These are phyloP conservation scores for Amitus sp. DNA, from an alignment of 2,888 invertebrate species.

Conservation along the genomic window DNA sequence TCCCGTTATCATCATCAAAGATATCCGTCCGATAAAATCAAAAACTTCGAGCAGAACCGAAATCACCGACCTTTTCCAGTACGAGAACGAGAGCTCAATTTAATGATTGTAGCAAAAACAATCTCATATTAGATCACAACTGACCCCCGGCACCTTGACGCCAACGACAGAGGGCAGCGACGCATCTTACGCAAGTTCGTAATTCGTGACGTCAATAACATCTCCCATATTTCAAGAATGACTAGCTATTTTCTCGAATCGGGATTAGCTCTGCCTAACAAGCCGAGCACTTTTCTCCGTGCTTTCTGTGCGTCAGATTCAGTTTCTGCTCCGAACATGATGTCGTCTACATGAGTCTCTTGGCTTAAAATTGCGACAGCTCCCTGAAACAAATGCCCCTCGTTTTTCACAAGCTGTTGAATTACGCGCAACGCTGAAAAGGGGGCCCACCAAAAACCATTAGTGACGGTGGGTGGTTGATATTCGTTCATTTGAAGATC, in stretches of 20 bases:
- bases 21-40: slow-evolving; percentile 3
- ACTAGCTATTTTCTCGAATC: slow-evolving; percentile 26
- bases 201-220: slow-evolving; percentile 7
- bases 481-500: background rate
- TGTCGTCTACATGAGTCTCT: slow-evolving; percentile 12
- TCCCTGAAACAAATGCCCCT: background rate
- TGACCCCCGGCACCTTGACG: slow-evolving; percentile 7
- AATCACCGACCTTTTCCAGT: slow-evolving; percentile 4
- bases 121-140: slow-evolving; percentile 4
- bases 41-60: too few relatives aligned
- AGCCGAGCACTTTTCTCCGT: too few relatives aligned
- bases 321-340: too few relatives aligned
- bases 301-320: too few relatives aligned
- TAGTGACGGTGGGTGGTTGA: slow-evolving; percentile 18
- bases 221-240: slow-evolving; percentile 9
- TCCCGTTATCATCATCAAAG: background rate
- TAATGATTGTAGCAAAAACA: background rate
- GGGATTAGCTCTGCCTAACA: slow-evolving; percentile 13
- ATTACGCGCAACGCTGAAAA: slow-evolving; percentile 19
- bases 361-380: slow-evolving; percentile 4
- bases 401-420: slow-evolving; percentile 24
- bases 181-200: slow-evolving; percentile 18
- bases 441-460: slow-evolving; percentile 16
- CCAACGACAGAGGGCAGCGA: background rate
- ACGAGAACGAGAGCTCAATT: background rate